These are phyloP conservation scores for Tenebrio molitor DNA, from an alignment of 1,140 invertebrate species.

Conservation along the genomic window DNA sequence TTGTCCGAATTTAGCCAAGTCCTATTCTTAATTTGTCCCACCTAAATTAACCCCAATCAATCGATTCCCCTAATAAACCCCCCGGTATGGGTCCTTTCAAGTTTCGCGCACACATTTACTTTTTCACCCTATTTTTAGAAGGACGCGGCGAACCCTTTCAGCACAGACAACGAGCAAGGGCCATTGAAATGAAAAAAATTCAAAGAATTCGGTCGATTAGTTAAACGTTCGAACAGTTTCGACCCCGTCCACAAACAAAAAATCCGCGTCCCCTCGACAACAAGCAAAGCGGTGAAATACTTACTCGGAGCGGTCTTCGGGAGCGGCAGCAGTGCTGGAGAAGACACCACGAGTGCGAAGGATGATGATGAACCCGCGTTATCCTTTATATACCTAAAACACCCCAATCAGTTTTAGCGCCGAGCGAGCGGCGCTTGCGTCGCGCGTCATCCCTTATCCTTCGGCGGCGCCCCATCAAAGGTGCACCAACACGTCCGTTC, in stretches of 20 bases:
- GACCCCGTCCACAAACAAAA: no score
- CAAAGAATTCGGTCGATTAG: neutral
- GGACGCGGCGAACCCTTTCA: neutral
- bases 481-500: constrained; percentile 6
- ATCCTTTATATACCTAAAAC: constrained; percentile 35
- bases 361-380: constrained; percentile 20
- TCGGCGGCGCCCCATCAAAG: neutral
- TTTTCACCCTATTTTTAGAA: constrained; percentile 1
- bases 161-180: no score
- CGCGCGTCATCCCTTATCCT: constrained; percentile 16
- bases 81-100: neutral
- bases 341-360: constrained; percentile 25
- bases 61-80: neutral
- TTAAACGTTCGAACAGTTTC: neutral
- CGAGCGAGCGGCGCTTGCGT: constrained; percentile 28
- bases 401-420: constrained; percentile 38
- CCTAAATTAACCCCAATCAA: neutral
- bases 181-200: neutral
- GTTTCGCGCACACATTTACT: neutral
- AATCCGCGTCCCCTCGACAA: no score
- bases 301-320: neutral
- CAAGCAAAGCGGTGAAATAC: neutral
- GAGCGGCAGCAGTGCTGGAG: neutral
- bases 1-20: no score
- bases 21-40: neutral